Base-by-base conservation (phyloP, 2,113 vertebrate genomes). In the Vanacampus margaritifer region DNA sequence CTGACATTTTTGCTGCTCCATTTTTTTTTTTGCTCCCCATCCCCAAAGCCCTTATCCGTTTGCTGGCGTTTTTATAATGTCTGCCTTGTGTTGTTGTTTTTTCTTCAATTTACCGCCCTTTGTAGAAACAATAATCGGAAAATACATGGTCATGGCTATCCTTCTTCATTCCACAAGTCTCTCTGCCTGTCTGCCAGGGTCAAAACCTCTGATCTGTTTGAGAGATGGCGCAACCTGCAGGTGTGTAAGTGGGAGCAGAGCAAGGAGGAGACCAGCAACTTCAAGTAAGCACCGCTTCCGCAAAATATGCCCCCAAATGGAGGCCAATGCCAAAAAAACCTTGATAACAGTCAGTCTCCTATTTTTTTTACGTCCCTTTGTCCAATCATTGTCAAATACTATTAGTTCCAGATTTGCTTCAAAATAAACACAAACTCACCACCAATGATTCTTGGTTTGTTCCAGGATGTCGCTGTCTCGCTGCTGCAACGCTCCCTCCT, bases 401-500 rank as follows among this genome's bases (percentile, higher is more conserved):
- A 17, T 46, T 46, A 17, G 14, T 46, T 16, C 37, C 37, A 39
- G 37, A 1, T 2, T 39, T 39, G 9, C 11, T 39, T 39, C 10
- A 8, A 41, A 28, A 28, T 45, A 45, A 56, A 14, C 53, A 16
- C 12, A 14, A 24, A 35, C 32, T 8, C 16, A 16, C 12, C 23
- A 65, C 63, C 74, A 56, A 76, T 2, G 64, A 12, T 32, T 0
- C 16, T 69, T 53, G 65, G 12, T 65, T 26, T 68, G 57, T 58
- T 64, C 54, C 79, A 98, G 97, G 88, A 94, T 94, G 78, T 93
- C 94, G 71, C 85, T 99, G 80, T 94, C 94, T 0, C 93, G 94
- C 63, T 98, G 97, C 88, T 99, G 97, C 86, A 98, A 98, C 1
- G 97, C 97, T 16, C 96, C 97, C 1, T 92, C 94, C 69, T 98